phyloP scores from a whole-genome alignment of 2,113 vertebrate genomes.

The Triplophysa tibetana region DNA sequence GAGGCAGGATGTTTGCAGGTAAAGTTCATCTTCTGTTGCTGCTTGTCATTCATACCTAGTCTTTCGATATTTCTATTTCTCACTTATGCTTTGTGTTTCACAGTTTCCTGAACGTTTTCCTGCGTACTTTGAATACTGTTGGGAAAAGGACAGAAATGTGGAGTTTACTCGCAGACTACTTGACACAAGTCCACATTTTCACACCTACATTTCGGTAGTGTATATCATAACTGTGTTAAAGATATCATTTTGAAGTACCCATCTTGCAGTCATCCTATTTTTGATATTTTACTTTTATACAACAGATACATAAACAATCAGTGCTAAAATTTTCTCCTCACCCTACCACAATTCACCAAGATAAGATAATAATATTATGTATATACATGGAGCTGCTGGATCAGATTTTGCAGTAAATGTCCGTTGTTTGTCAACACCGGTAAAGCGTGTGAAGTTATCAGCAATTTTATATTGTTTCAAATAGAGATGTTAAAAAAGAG shows the following conservation, averaged over 20 bases:
- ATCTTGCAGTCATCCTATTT: no score
- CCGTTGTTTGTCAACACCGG: no score
- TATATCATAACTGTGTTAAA: background rate
- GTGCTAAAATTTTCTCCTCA: no score
- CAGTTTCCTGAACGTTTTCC: constrained; percentile 78
- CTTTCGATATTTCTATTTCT: background rate
- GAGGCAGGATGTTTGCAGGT: constrained; percentile 79
- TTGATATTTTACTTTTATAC: no score
- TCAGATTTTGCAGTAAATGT: no score
- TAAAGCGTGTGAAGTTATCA: no score
- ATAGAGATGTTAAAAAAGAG: no score
- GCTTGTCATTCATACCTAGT: background rate
- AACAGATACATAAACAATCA: no score
- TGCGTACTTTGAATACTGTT: constrained; percentile 77
- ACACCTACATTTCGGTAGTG: constrained; percentile 71
- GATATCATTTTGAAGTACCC: background rate
- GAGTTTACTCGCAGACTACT: constrained; percentile 74
- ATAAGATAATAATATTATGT: no score
- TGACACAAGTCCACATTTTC: constrained; percentile 74
- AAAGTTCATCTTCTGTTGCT: background rate
- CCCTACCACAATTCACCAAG: no score
- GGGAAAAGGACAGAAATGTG: constrained; percentile 72
- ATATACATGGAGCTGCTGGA: no score
- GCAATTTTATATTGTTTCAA: no score
- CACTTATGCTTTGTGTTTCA: background rate